Base-by-base conservation (phyloP, 2,888 invertebrate genomes). In the Aleiodes alternator region DNA sequence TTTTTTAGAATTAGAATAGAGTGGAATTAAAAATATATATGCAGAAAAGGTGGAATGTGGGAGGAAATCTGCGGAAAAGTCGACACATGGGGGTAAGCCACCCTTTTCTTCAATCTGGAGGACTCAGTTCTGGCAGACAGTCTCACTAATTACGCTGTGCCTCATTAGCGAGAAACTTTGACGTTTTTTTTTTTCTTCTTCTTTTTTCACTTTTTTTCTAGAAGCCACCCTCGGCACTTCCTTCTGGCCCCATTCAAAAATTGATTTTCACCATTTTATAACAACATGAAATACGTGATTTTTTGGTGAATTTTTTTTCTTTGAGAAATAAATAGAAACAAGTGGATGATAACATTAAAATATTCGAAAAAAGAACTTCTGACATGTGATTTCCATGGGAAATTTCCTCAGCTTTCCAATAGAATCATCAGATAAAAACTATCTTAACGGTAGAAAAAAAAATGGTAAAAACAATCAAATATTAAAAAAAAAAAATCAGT, bases 111-210 rank as follows among this genome's bases (percentile, higher is more conserved):
- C 38, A 61, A n/a, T 61, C 14, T 61, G 43, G 61, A 61, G 61
- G 61, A 61, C 61, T 23, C 23, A 23, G 2, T 2, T 2, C 23
- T 23, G 23, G 23, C 57, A 57, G 88, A 89, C 88, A 87, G 88
- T 87, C 87, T 88, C 88, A 88, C 89, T 89, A 89, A 89, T 89
- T 89, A 89, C 88, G 83, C 85, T 82, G 87, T 86, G 88, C 87
- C 89, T 89, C 89, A 89, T 89, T 89, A 89, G 88, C 86, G 87
- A 85, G 84, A 82, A 85, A 83, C 84, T 83, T 82, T 34, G 34
- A 34, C 34, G 34, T 34, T 34, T 34, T 34, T 34, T 34, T 23
- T 23, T 23, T 23, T 23, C 23, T 23, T 23, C 23, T 23, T 23
- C 23, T 23, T 23, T 6, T 6, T 34, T 76, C 79, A 80, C 79